A percentile compares a stretch with the other conserved stretches of the same genome.
Conservation (phyloP, 1,140 invertebrate genomes). For the Drosophila baimaii region DNA sequence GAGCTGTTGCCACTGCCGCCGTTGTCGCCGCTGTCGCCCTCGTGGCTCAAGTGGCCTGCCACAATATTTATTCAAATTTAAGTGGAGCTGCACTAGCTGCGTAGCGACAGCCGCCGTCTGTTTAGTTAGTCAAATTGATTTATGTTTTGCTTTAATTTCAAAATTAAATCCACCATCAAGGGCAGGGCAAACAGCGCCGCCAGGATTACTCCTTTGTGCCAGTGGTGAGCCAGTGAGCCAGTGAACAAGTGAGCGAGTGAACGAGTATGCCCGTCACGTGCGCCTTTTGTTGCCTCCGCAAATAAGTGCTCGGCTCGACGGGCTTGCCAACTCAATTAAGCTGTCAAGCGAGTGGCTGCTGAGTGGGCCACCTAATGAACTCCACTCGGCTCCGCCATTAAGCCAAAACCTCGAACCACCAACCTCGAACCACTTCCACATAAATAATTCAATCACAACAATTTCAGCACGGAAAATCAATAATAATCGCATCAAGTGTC, state of each 20-base stretch:
- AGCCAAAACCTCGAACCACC: conserved; percentile 11
- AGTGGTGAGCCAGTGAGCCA: no score
- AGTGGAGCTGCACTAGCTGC: conserved; percentile 29
- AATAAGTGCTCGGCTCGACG: conserved; percentile 56
- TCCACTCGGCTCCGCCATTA: conserved; percentile 25
- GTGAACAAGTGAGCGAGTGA: background rate
- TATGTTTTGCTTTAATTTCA: conserved; percentile 68
- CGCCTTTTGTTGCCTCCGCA: conserved; percentile 53
- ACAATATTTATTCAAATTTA: conserved; percentile 73
- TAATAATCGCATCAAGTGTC: conserved; percentile 71
- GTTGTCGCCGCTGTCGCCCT: conserved; percentile 26
- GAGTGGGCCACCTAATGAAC: conserved; percentile 49
- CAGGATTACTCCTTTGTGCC: conserved; percentile 15
- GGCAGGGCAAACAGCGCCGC: conserved; percentile 41
- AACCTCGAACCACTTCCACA: conserved; percentile 27
- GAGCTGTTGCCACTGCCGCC: conserved; percentile 34
- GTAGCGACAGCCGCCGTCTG: conserved; percentile 27
- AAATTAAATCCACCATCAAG: conserved; percentile 59
- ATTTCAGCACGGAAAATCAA: conserved; percentile 70
- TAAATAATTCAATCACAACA: conserved; percentile 71
- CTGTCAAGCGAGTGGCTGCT: conserved; percentile 27
- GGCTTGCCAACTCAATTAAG: conserved; percentile 61
- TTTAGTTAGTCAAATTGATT: conserved; percentile 76
- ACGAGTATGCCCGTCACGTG: conserved; percentile 52
- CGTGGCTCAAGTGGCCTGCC: conserved; percentile 54